phyloP scores from a whole-genome alignment of 92 coral and sea anemone genomes.

The Phenganax subtilis region DNA sequence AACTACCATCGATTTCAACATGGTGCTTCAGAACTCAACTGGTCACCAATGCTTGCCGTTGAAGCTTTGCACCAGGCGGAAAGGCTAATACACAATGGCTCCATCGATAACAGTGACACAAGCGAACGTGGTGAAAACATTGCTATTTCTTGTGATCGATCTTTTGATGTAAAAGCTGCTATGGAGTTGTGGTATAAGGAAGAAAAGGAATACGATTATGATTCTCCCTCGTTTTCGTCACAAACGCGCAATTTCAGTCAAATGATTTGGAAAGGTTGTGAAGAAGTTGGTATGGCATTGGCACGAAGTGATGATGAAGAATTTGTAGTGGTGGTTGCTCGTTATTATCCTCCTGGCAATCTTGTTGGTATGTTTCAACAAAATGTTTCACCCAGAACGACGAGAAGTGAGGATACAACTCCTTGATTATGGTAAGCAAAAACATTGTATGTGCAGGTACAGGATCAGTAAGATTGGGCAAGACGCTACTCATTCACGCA shows the following conservation, averaged over 20 bases:
- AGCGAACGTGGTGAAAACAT: constrained; percentile 88
- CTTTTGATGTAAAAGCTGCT: constrained; percentile 46
- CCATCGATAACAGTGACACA: constrained; percentile 75
- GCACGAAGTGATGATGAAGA: constrained; percentile 84
- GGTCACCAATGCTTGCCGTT: constrained; percentile 86
- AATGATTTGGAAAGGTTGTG: constrained; percentile 72
- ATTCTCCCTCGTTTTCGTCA: constrained; percentile 77
- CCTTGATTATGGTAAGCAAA: too few species aligned
- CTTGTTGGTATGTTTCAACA: constrained; percentile 81
- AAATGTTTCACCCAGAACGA: constrained; percentile 62
- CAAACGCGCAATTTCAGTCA: constrained; percentile 88
- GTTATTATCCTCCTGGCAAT: constrained; percentile 93
- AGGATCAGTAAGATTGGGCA: too few species aligned
- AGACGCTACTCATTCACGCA: too few species aligned
- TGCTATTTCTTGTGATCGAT: constrained; percentile 42
- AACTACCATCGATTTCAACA: constrained; percentile 95
- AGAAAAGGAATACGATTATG: constrained; percentile 71
- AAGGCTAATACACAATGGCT: constrained; percentile 65
- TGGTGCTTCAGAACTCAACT: constrained; percentile 73
- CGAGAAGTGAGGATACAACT: constrained; percentile 31
- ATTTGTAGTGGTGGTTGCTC: constrained; percentile 69
- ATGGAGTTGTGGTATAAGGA: constrained; percentile 95
- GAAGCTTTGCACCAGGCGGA: constrained; percentile 95
- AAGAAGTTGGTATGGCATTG: constrained; percentile 94
- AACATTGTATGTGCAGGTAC: too few species aligned